These are phyloP conservation scores for Homalodisca vitripennis DNA, from an alignment of 1,140 invertebrate genomes.

Conservation along the genomic window DNA sequence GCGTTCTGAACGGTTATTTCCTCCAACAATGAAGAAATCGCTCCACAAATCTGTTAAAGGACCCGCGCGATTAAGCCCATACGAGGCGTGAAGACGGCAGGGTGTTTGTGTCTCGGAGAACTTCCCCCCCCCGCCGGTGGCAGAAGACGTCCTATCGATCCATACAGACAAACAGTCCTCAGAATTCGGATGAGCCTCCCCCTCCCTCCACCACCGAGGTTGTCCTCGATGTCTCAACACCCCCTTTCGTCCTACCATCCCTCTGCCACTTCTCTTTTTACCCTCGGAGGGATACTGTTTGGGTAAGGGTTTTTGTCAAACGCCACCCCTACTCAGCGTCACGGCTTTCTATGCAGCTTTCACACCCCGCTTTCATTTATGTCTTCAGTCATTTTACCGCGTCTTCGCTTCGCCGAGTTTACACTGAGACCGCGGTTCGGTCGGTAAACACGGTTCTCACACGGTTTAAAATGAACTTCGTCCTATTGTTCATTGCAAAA, in stretches of 20 bases:
- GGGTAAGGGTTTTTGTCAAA: slow-evolving; percentile 17
- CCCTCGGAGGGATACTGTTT: neutral
- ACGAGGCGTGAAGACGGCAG: neutral
- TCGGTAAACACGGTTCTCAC: too few relatives aligned
- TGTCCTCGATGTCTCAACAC: neutral
- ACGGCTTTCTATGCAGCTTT: too few relatives aligned
- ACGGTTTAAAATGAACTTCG: too few relatives aligned
- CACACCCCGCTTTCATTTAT: too few relatives aligned
- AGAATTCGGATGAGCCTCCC: slow-evolving; percentile 21
- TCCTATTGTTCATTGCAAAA: too few relatives aligned
- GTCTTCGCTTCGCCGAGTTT: too few relatives aligned
- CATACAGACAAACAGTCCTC: slow-evolving; percentile 18
- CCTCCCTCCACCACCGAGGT: neutral
- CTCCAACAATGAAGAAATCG: slow-evolving; percentile 15
- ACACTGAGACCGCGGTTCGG: too few relatives aligned
- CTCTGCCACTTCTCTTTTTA: neutral
- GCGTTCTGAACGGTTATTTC: neutral
- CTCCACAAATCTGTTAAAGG: slow-evolving; percentile 1
- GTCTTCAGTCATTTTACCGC: too few relatives aligned
- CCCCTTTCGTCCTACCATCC: neutral
- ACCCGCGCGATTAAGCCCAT: neutral
- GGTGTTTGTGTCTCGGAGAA: neutral
- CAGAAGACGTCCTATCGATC: slow-evolving; percentile 14
- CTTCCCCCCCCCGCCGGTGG: neutral
- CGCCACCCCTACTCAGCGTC: neutral